Evolutionary conservation across 2,888 invertebrate species (phyloP).

Genomic region (Melangyna quadrimaculata): DNA sequence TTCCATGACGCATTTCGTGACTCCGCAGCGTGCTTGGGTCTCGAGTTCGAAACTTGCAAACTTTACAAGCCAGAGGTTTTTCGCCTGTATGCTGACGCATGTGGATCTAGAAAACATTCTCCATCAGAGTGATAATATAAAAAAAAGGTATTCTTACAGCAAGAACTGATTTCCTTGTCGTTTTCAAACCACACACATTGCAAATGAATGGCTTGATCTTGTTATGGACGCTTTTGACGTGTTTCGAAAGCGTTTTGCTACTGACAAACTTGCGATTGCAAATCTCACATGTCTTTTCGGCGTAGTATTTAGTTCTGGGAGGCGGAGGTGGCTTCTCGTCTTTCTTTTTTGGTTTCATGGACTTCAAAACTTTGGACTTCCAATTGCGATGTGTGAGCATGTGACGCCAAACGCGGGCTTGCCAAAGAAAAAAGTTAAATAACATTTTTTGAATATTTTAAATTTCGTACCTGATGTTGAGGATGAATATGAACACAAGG

Average conservation of each 20-base stretch:
- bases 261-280: slow-evolving; percentile 87
- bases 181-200: slow-evolving; percentile 87
- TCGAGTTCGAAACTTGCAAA: slow-evolving; percentile 86
- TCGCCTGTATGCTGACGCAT: slow-evolving; percentile 89
- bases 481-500: slow-evolving; percentile 83
- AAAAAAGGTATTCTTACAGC: slow-evolving; percentile 81
- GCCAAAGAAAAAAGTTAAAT: slow-evolving; percentile 58
- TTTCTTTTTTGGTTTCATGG: slow-evolving; percentile 72
- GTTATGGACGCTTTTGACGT: slow-evolving; percentile 87
- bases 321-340: slow-evolving; percentile 60
- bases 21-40: slow-evolving; percentile 89
- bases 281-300: slow-evolving; percentile 85
- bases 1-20: slow-evolving; percentile 85
- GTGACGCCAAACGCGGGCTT: slow-evolving; percentile 84
- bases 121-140: background rate
- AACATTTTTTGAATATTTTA: background rate
- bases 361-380: slow-evolving; percentile 77
- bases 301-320: slow-evolving; percentile 82
- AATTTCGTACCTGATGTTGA: slow-evolving; percentile 80
- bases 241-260: slow-evolving; percentile 86
- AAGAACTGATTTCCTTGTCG: slow-evolving; percentile 87
- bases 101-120: slow-evolving; percentile 83
- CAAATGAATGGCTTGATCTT: slow-evolving; percentile 88
- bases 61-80: slow-evolving; percentile 87
- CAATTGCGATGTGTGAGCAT: slow-evolving; percentile 84